A percentile compares a stretch with the other conserved stretches of the same genome.
phyloP scores from a whole-genome alignment of 1,140 invertebrate genomes.

The Trissolcus basalis region DNA sequence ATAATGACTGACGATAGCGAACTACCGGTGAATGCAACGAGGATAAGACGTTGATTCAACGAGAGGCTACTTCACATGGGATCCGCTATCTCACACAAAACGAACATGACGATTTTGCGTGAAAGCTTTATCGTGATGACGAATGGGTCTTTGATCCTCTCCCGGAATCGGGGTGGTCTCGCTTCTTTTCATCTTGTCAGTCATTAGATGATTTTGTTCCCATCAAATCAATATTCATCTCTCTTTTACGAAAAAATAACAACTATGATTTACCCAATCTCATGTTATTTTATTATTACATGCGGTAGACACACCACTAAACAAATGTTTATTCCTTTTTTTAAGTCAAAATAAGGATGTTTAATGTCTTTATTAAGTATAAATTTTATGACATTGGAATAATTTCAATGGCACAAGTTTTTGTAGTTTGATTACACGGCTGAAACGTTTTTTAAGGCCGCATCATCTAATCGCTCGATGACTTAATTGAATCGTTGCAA shows the following conservation, averaged over 20 bases:
- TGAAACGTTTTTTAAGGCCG: neutral
- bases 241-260: too few relatives aligned
- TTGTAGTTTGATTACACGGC: too few relatives aligned
- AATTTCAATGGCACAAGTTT: too few relatives aligned
- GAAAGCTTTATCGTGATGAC: constrained; percentile 50
- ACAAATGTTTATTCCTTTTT: too few relatives aligned
- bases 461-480: constrained; percentile 11
- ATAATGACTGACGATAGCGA: constrained; percentile 51
- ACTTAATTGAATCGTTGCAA: constrained; percentile 40
- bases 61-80: constrained; percentile 36
- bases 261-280: too few relatives aligned
- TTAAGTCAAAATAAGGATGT: too few relatives aligned
- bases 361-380: too few relatives aligned
- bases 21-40: constrained; percentile 24
- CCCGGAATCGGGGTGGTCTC: constrained; percentile 38
- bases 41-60: constrained; percentile 43
- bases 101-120: constrained; percentile 49
- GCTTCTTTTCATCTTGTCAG: constrained; percentile 30
- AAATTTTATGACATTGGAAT: too few relatives aligned
- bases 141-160: constrained; percentile 47
- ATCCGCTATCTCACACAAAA: constrained; percentile 37
- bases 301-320: too few relatives aligned
- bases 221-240: too few relatives aligned
- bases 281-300: too few relatives aligned
- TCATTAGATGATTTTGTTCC: too few relatives aligned